These are phyloP conservation scores for Epistrophe grossulariae DNA, from an alignment of 2,888 invertebrate species.

Conservation along the genomic window DNA sequence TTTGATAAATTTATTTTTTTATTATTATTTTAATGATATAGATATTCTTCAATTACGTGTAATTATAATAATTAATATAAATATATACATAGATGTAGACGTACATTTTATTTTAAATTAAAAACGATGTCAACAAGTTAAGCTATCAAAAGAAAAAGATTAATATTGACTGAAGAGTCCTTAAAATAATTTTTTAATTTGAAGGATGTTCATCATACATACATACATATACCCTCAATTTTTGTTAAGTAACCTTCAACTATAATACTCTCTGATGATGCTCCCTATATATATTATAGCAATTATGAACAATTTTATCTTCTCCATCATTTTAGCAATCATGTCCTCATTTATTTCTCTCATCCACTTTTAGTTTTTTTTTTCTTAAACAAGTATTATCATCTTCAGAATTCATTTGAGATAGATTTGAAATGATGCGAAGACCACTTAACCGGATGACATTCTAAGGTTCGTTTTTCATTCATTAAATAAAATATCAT, in stretches of 20 bases:
- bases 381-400: neutral
- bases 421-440: constrained; percentile 65
- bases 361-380: constrained; percentile 12
- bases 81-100: neutral
- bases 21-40: neutral
- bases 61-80: constrained; percentile 2
- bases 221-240: neutral
- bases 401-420: constrained; percentile 51
- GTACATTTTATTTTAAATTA: constrained; percentile 6
- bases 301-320: constrained; percentile 72
- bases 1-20: neutral
- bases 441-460: constrained; percentile 69
- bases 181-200: constrained; percentile 50
- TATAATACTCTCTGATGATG: neutral
- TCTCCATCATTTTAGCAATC: constrained; percentile 67
- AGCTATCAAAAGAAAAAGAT: constrained; percentile 41
- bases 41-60: constrained; percentile 9
- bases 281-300: constrained; percentile 4
- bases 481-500: constrained; percentile 37
- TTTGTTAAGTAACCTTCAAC: constrained; percentile 27
- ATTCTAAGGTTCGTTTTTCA: constrained; percentile 48
- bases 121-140: constrained; percentile 41
- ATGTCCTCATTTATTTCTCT: constrained; percentile 51
- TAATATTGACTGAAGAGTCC: constrained; percentile 65
- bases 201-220: neutral